Evolutionary conservation across 2,113 vertebrate species (phyloP), one percentile per base, ranked within the genome.

Genomic region (Cheirogaleus medius): DNA sequence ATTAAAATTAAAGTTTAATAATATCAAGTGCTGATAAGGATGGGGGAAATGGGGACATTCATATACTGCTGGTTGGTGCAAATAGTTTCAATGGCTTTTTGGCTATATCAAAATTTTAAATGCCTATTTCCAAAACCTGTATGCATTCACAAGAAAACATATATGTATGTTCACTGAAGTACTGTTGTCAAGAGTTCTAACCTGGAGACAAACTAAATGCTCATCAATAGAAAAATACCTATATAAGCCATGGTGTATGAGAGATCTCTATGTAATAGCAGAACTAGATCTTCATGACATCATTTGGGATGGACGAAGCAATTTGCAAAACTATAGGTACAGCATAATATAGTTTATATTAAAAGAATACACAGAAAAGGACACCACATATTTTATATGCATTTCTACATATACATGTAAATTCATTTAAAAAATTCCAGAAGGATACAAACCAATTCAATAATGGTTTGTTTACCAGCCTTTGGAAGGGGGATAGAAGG

Each of bases 311-410:
- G 49, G 81, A 68, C 68, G 76, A 58, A 44, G 49, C 49, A 90
- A 66, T 58, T 47, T 93, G 56, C n/a, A 87, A 63, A 97, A 82
- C 63, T 69, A 27, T 73, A 85, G 11, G 37, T 92, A 54, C 14
- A 21, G 18, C 64, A 84, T 80, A 83, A 58, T 54, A 69, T 10
- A 63, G 49, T n/a, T 96, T 60, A 68, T 60, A 71, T 63, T 92
- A 89, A 80, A 92, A 89, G 66, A 94, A 90, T 85, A 85, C 25
- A 64, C 37, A 56, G 25, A 90, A 90, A 89, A 58, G 10, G 52
- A 83, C 2, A 82, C 56, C 44, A 54, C 15, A 76, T 90, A 84
- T 64, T 89, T 96, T 29, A 76, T 69, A 92, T 63, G n/a, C 23
- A 68, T 60, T 60, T 74, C 56, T 82, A 80, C 12, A 88, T 60